Conservation (phyloP, 2,888 invertebrate species). For the Eutolmus rufibarbis region DNA sequence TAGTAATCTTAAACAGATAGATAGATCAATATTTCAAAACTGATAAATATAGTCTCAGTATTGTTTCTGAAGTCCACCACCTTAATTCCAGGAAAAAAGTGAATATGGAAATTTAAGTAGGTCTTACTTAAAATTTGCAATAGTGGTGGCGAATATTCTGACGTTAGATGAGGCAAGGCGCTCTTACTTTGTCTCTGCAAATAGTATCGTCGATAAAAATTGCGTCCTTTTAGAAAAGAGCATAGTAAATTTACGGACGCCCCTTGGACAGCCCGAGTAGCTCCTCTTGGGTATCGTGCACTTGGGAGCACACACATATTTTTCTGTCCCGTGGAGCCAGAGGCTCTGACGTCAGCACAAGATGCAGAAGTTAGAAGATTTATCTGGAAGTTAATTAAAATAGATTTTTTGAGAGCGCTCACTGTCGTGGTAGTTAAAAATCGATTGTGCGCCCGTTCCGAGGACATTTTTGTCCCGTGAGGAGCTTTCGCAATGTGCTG, state of each 20-base stretch:
- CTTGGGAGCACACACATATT: not conserved
- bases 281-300: not conserved
- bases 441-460: constrained; percentile 41
- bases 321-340: not conserved
- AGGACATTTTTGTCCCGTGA: constrained; percentile 38
- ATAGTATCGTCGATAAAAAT: not conserved
- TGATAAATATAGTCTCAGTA: no score
- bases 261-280: not conserved
- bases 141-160: not conserved
- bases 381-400: constrained; percentile 15
- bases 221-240: not conserved
- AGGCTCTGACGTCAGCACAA: not conserved
- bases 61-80: no score
- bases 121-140: not conserved
- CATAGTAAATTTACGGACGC: not conserved
- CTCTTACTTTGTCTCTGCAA: not conserved
- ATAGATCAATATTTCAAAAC: no score
- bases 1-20: no score
- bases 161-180: not conserved
- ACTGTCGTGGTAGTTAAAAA: constrained; percentile 38
- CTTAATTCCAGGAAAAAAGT: no score
- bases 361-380: constrained; percentile 6
- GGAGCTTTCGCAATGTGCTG: constrained; percentile 35
- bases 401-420: constrained; percentile 8
- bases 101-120: no score